These are phyloP conservation scores for Myotis myotis DNA, from an alignment of 2,797 vertebrate genomes.

Conservation along the genomic window DNA sequence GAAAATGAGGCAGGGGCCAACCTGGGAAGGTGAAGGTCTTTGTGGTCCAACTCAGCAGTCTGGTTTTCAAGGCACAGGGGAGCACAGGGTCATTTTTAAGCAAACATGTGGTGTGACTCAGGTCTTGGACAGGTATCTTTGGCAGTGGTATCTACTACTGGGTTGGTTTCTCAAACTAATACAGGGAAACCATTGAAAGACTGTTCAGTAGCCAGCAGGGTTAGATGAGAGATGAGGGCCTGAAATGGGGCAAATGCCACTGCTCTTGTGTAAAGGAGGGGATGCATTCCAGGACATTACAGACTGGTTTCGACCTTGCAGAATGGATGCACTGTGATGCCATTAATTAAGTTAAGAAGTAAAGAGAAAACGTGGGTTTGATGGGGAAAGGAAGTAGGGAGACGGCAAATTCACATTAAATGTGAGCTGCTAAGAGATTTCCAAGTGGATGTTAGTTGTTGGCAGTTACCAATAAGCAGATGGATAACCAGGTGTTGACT, in stretches of 20 bases:
- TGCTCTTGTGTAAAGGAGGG: neutral
- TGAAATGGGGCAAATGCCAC: neutral
- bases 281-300: neutral
- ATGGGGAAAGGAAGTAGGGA: neutral
- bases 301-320: neutral
- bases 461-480: neutral
- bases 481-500: neutral
- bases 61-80: neutral
- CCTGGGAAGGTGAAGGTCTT: neutral
- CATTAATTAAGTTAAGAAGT: neutral
- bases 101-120: too few relatives aligned
- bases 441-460: neutral
- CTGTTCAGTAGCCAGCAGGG: neutral
- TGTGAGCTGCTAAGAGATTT: conserved; percentile 8
- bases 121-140: neutral
- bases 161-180: neutral
- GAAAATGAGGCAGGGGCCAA: neutral
- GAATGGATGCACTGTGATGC: neutral
- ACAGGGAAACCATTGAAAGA: neutral
- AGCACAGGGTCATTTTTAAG: neutral
- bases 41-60: neutral
- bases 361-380: neutral
- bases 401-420: neutral
- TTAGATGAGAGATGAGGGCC: neutral
- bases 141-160: too few relatives aligned